phyloP scores from a whole-genome alignment of 2,797 vertebrate genomes.

The Danio albolineatus region DNA sequence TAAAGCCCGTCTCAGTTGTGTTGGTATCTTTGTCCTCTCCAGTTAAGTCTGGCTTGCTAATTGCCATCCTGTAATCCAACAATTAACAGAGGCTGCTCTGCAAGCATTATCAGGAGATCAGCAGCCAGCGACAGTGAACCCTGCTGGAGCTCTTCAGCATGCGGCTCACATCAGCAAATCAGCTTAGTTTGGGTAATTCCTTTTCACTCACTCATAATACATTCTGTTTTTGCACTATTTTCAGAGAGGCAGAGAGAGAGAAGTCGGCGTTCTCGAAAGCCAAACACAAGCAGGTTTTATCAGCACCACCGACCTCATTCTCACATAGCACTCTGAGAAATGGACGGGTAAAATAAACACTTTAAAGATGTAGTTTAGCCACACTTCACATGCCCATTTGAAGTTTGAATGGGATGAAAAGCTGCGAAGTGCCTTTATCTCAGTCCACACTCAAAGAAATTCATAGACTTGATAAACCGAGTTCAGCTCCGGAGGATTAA shows the following conservation, averaged over 20 bases:
- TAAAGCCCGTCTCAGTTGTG: constrained; percentile 15
- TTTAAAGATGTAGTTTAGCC: constrained; percentile 43
- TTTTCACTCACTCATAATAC: constrained; percentile 28
- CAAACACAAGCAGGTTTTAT: constrained; percentile 28
- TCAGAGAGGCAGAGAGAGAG: constrained; percentile 25
- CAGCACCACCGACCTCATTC: constrained; percentile 11
- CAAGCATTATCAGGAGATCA: constrained; percentile 27
- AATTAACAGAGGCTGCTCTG: constrained; percentile 27
- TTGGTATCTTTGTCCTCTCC: constrained; percentile 30
- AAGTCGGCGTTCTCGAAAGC: constrained; percentile 23
- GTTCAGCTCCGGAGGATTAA: constrained; percentile 33
- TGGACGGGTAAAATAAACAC: constrained; percentile 38
- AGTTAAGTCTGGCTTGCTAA: constrained; percentile 42
- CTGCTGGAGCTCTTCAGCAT: constrained; percentile 22
- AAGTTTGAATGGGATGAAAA: constrained; percentile 48
- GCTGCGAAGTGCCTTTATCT: constrained; percentile 23
- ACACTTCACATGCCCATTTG: constrained; percentile 27
- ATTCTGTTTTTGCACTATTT: constrained; percentile 31
- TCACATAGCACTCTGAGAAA: constrained; percentile 19
- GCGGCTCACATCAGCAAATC: constrained; percentile 42
- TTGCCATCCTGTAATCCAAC: constrained; percentile 50
- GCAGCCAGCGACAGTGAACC: not conserved
- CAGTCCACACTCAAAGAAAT: constrained; percentile 24
- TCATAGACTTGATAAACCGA: constrained; percentile 30
- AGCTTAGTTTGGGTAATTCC: constrained; percentile 39